Evolutionary conservation across 2,888 invertebrate genomes (phyloP).

Genomic region (Hofmannophila pseudospretella): DNA sequence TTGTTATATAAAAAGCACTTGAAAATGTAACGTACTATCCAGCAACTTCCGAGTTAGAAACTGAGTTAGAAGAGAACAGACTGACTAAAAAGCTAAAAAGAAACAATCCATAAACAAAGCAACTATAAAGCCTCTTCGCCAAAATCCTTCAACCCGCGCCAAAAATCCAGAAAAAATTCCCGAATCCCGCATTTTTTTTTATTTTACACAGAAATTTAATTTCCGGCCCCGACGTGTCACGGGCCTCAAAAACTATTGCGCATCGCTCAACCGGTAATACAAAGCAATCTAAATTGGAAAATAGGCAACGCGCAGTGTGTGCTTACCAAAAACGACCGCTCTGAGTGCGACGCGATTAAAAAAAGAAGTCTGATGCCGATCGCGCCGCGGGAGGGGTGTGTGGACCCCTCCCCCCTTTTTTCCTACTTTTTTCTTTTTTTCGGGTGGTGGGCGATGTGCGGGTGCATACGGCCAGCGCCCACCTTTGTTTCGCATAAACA

Average conservation of each 20-base stretch:
- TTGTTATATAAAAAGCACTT: no score
- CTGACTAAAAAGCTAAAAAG: no score
- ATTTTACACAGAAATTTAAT: constrained; percentile 61
- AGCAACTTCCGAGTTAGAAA: no score
- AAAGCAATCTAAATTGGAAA: constrained; percentile 79
- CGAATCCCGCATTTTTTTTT: constrained; percentile 16
- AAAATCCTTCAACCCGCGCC: neutral
- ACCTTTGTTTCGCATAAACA: constrained; percentile 78
- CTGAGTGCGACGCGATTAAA: constrained; percentile 77
- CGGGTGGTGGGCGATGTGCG: constrained; percentile 70
- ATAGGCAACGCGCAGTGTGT: constrained; percentile 77
- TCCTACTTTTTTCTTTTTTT: constrained; percentile 69
- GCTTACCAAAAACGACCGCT: constrained; percentile 76
- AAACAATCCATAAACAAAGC: no score
- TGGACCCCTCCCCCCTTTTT: constrained; percentile 53
- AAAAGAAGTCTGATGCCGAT: constrained; percentile 77
- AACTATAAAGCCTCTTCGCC: no score
- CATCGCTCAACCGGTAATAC: constrained; percentile 76
- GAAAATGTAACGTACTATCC: no score
- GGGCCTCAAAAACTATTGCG: constrained; percentile 74
- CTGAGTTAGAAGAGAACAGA: no score
- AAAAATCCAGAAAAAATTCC: constrained; percentile 11
- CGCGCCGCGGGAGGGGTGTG: constrained; percentile 66
- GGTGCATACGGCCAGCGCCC: constrained; percentile 74
- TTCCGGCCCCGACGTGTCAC: constrained; percentile 68